Percentiles rank a stretch among this genome's conserved stretches.
These are phyloP conservation scores for Papilio elwesi DNA, from an alignment of 2,888 invertebrate species.

Conservation along the genomic window DNA sequence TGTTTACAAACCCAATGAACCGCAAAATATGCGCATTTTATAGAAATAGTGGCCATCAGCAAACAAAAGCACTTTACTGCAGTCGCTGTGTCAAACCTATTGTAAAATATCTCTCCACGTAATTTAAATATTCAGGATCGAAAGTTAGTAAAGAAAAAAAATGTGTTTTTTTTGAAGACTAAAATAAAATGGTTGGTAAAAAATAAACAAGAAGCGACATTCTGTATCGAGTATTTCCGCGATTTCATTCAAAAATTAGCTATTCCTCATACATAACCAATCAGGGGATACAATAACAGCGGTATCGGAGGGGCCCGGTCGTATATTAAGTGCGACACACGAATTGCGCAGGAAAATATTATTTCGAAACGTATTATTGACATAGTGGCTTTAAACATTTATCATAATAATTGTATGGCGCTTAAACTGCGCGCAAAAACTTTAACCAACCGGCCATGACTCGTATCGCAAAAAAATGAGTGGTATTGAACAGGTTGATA, in stretches of 20 bases:
- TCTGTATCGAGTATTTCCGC: constrained; percentile 24
- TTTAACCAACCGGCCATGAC: constrained; percentile 77
- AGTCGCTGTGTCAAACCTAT: neutral
- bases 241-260: constrained; percentile 19
- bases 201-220: constrained; percentile 11
- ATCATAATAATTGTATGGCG: constrained; percentile 70
- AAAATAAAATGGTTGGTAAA: constrained; percentile 4
- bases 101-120: constrained; percentile 3
- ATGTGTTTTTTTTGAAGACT: constrained; percentile 5
- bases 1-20: no score
- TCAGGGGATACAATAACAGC: constrained; percentile 24
- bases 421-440: constrained; percentile 81
- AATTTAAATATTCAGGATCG: constrained; percentile 6
- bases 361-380: constrained; percentile 36
- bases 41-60: neutral
- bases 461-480: constrained; percentile 58
- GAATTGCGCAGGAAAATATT: constrained; percentile 37
- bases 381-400: constrained; percentile 50
- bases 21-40: no score
- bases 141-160: constrained; percentile 9
- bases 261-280: constrained; percentile 33
- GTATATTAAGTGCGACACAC: constrained; percentile 12
- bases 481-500: constrained; percentile 35
- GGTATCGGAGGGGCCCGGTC: neutral
- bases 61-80: neutral